Percentiles rank a stretch among this genome's conserved stretches.
These are phyloP conservation scores for Halcyon badia DNA, from an alignment of 2,797 vertebrate species.

Conservation along the genomic window DNA sequence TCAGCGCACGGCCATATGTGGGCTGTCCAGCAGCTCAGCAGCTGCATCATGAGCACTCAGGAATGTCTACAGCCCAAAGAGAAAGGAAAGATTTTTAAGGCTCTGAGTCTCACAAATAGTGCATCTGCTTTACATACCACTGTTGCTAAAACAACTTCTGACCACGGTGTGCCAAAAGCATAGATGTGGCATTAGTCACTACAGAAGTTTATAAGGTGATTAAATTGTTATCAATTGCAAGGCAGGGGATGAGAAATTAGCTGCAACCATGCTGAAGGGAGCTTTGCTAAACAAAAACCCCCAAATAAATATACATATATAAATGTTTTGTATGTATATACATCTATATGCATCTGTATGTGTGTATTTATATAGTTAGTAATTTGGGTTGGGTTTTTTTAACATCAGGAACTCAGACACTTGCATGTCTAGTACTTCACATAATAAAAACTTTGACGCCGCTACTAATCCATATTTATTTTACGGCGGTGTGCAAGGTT, in stretches of 20 bases:
- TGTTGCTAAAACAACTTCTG: constrained; percentile 41
- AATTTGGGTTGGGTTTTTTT: background rate
- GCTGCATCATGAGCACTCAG: constrained; percentile 51
- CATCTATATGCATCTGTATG: background rate
- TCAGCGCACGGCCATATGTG: constrained; percentile 47
- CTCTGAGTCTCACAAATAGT: constrained; percentile 42
- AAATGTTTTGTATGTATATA: background rate
- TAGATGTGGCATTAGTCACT: constrained; percentile 36
- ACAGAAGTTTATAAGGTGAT: constrained; percentile 58
- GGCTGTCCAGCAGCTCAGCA: constrained; percentile 22
- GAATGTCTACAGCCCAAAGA: constrained; percentile 51
- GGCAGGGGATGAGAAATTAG: constrained; percentile 23
- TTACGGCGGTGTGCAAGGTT: constrained; percentile 52
- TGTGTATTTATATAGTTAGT: background rate
- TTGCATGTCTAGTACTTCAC: constrained; percentile 31
- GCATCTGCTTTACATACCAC: constrained; percentile 16
- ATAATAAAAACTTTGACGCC: constrained; percentile 52
- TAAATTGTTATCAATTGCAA: constrained; percentile 54
- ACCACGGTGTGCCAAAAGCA: background rate
- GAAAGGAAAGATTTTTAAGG: constrained; percentile 42
- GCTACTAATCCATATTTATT: constrained; percentile 76
- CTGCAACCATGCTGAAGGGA: constrained; percentile 13
- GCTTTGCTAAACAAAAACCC: background rate
- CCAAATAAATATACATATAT: background rate
- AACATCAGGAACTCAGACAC: background rate